These are phyloP conservation scores for Centropus unirufus DNA, from an alignment of 2,113 vertebrate genomes.

Conservation along the genomic window DNA sequence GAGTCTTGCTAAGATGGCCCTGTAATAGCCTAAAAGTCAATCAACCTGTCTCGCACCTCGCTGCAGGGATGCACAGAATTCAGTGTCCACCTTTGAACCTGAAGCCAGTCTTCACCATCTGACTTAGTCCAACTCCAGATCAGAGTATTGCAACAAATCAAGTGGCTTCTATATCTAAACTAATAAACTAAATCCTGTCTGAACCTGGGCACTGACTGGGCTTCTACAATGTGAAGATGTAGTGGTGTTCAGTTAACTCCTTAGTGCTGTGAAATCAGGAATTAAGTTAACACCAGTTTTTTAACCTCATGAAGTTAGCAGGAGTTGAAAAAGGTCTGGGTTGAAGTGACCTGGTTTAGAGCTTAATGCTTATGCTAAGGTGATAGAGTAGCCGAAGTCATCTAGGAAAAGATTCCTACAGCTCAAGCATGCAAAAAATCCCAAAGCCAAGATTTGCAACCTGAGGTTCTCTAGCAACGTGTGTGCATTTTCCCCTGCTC, in stretches of 20 bases:
- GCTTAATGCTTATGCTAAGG: neutral
- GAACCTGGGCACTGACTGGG: neutral
- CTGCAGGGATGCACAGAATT: neutral
- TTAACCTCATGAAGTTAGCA: neutral
- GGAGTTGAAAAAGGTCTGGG: neutral
- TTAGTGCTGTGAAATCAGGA: neutral
- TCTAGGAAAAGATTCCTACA: neutral
- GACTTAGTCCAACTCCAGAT: neutral
- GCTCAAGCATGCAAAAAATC: neutral
- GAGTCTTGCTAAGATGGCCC: neutral
- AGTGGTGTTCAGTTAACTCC: neutral
- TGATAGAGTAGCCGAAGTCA: neutral
- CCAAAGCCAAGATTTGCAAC: neutral
- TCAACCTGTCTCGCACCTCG: neutral
- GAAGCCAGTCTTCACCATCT: neutral
- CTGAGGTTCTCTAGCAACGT: neutral
- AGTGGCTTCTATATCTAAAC: neutral
- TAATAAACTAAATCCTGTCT: neutral
- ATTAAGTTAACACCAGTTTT: neutral
- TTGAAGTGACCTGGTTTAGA: neutral
- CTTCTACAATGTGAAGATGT: fast-evolving
- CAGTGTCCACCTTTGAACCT: neutral
- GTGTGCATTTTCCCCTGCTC: neutral
- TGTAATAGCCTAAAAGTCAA: neutral
- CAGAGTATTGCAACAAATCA: neutral